A percentile compares a stretch with the other conserved stretches of the same genome.
phyloP scores from a whole-genome alignment of 2,113 vertebrate genomes.

The Paracanthobrama guichenoti region DNA sequence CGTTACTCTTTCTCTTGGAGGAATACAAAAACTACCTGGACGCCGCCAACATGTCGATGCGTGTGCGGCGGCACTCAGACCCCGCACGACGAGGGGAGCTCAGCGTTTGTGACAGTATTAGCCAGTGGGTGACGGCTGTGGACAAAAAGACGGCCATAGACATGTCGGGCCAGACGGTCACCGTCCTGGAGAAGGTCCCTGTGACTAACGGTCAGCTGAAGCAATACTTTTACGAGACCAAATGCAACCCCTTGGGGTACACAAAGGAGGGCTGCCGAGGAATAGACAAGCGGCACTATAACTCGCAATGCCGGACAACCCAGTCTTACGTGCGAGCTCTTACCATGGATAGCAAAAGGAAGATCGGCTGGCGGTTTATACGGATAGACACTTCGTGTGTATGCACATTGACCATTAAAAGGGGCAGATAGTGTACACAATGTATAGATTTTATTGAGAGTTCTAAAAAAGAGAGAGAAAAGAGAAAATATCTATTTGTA shows the following conservation, averaged over 20 bases:
- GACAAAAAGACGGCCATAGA: constrained; percentile 99
- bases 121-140: constrained; percentile 98
- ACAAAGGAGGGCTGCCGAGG: constrained; percentile 98
- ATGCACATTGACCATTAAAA: constrained; percentile 99
- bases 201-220: constrained; percentile 99
- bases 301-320: constrained; percentile 99
- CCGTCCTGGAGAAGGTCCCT: constrained; percentile 97
- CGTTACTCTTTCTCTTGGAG: constrained; percentile 98
- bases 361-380: constrained; percentile 99
- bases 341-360: constrained; percentile 99
- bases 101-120: constrained; percentile 99
- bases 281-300: constrained; percentile 99
- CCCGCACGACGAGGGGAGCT: constrained; percentile 95
- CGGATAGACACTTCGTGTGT: constrained; percentile 99
- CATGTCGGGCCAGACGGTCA: constrained; percentile 98
- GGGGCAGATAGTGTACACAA: constrained; percentile 97
- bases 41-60: constrained; percentile 98
- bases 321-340: constrained; percentile 98
- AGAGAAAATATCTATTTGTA: constrained; percentile 99
- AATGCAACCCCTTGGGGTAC: constrained; percentile 98
- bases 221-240: constrained; percentile 99
- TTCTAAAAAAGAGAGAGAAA: constrained; percentile 84
- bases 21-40: constrained; percentile 99
- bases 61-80: constrained; percentile 96
- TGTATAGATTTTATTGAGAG: constrained; percentile 99